Conservation (phyloP, 2,888 invertebrate genomes). For the Mesorhabditis spiculigera region DNA sequence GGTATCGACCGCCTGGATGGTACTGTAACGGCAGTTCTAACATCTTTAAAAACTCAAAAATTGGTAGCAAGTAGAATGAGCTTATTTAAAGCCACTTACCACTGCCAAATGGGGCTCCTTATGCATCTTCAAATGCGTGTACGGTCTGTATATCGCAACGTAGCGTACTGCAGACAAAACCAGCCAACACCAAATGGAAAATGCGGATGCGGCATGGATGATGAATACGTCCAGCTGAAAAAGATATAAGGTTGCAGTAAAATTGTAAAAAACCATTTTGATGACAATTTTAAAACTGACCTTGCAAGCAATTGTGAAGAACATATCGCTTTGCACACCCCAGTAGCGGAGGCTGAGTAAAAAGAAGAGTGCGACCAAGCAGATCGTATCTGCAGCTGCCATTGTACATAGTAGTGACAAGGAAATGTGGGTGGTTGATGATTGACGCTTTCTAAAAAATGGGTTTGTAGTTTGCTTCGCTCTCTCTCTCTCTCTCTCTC, state of each 20-base stretch:
- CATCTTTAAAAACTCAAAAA: no score
- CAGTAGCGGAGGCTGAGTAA: conserved; percentile 40
- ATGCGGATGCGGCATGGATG: conserved; percentile 51
- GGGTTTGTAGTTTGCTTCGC: no score
- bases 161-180: conserved; percentile 50
- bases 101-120: conserved; percentile 48
- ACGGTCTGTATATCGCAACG: conserved; percentile 51
- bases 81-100: conserved; percentile 20
- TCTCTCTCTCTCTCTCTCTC: no score
- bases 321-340: conserved; percentile 28
- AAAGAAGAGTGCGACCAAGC: conserved; percentile 39
- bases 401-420: conserved; percentile 47
- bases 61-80: no score
- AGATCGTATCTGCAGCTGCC: conserved; percentile 50
- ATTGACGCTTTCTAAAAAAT: background rate
- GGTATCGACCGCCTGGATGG: no score
- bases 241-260: background rate
- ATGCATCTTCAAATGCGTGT: conserved; percentile 47
- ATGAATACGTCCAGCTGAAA: conserved; percentile 49
- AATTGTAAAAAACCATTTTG: background rate
- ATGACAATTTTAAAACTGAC: conserved; percentile 20
- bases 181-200: conserved; percentile 55
- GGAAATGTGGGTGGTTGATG: conserved; percentile 43
- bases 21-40: no score
- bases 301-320: conserved; percentile 46